Evolutionary conservation across 92 coral and sea anemone genomes (phyloP).

Genomic region (Siderastrea radians): DNA sequence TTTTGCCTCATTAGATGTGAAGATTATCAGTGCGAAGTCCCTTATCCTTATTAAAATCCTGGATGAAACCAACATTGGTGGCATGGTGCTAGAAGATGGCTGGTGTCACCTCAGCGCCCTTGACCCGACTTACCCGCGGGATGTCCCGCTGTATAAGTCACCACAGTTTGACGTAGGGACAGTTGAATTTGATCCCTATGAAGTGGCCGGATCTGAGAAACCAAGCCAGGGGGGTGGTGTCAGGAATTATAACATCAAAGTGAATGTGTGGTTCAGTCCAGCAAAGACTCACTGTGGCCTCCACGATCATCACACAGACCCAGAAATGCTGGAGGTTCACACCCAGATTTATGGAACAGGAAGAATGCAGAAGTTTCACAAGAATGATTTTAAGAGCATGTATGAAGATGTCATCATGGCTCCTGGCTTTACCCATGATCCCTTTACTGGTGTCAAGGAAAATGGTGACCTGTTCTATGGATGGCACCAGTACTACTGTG

Average conservation of each 20-base stretch:
- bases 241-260: constrained; percentile 63
- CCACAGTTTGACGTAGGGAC: constrained; percentile 81
- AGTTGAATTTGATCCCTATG: constrained; percentile 63
- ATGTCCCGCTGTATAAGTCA: constrained; percentile 74
- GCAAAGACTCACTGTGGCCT: no score
- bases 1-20: constrained; percentile 37
- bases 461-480: no score
- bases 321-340: constrained; percentile 78
- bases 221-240: neutral
- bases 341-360: constrained; percentile 31
- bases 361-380: no score
- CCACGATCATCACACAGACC: constrained; percentile 69
- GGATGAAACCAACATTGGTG: constrained; percentile 54
- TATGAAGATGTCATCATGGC: no score
- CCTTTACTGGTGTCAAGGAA: no score
- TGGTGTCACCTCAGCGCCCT: constrained; percentile 66
- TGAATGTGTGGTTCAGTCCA: constrained; percentile 44
- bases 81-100: constrained; percentile 67
- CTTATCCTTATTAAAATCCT: constrained; percentile 68
- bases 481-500: no score
- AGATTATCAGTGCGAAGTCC: constrained; percentile 64
- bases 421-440: no score
- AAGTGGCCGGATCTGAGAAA: constrained; percentile 37
- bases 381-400: no score
- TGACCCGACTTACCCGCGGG: constrained; percentile 50